phyloP scores from a whole-genome alignment of 1,140 invertebrate genomes.

The Papilio dardanus region DNA sequence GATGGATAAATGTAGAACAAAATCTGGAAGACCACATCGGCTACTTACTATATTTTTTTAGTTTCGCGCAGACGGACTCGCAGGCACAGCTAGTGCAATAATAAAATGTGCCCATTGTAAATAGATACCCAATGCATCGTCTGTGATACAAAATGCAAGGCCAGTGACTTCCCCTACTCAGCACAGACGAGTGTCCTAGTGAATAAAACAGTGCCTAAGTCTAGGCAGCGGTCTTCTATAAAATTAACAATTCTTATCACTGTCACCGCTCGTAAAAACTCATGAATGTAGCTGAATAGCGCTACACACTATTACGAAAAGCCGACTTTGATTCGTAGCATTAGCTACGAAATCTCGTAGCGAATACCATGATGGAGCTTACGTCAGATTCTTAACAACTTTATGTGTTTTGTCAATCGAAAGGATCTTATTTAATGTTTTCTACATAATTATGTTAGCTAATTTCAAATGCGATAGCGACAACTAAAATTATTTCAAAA shows the following conservation, averaged over 20 bases:
- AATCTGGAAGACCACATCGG: too few relatives aligned
- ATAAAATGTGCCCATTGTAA: not conserved
- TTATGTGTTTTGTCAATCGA: too few relatives aligned
- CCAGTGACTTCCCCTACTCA: conserved; percentile 10
- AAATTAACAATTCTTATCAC: conserved; percentile 78
- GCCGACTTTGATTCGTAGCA: conserved; percentile 31
- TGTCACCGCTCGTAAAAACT: conserved; percentile 65
- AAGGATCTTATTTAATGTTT: too few relatives aligned
- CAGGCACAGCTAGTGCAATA: not conserved
- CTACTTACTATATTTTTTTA: too few relatives aligned
- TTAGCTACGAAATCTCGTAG: not conserved
- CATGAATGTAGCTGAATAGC: conserved; percentile 49
- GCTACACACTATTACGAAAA: conserved; percentile 38
- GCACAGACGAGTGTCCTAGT: not conserved
- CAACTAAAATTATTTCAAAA: too few relatives aligned
- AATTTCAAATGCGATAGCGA: too few relatives aligned
- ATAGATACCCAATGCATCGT: not conserved
- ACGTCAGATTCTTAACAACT: too few relatives aligned
- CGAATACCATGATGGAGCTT: too few relatives aligned
- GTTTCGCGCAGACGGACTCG: too few relatives aligned
- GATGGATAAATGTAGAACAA: too few relatives aligned
- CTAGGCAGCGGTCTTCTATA: conserved; percentile 49
- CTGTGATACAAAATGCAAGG: conserved; percentile 32
- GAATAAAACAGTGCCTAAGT: conserved; percentile 32
- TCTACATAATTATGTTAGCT: too few relatives aligned